Percentiles rank a stretch among this genome's conserved stretches.
phyloP scores from a whole-genome alignment of 2,888 invertebrate species.

The Watsonalla cultraria region DNA sequence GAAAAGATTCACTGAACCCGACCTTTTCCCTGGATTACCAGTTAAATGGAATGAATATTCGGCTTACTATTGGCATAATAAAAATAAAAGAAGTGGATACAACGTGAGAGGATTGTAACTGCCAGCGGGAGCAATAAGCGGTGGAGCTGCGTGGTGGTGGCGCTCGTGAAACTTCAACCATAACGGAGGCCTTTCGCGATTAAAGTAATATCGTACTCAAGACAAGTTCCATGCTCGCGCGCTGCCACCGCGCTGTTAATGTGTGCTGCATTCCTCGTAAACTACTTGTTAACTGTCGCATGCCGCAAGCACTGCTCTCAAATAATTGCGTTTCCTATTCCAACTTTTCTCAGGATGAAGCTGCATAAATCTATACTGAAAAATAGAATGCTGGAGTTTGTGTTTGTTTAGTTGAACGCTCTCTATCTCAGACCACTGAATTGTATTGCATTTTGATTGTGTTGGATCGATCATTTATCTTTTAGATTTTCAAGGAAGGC shows the following conservation, averaged over 20 bases:
- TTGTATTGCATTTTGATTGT: too few species aligned
- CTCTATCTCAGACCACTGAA: too few species aligned
- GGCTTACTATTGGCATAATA: constrained; percentile 7
- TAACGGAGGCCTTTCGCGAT: constrained; percentile 56
- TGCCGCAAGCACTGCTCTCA: constrained; percentile 4
- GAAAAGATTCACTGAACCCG: not conserved
- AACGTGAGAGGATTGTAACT: constrained; percentile 9
- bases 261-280: constrained; percentile 38
- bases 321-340: constrained; percentile 12
- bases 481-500: too few species aligned
- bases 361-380: not conserved
- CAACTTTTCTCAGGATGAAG: not conserved
- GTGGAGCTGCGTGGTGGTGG: constrained; percentile 28
- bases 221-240: constrained; percentile 42
- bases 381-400: too few species aligned
- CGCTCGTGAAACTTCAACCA: constrained; percentile 47
- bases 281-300: constrained; percentile 37
- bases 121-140: constrained; percentile 46
- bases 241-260: constrained; percentile 31
- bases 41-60: not conserved
- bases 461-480: too few species aligned
- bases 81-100: constrained; percentile 20
- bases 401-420: too few species aligned
- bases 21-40: not conserved
- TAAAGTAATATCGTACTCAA: constrained; percentile 56